Percentiles rank a stretch among this genome's conserved stretches.
These are phyloP conservation scores for Okapia johnstoni DNA, from an alignment of 2,113 vertebrate species.

Conservation along the genomic window DNA sequence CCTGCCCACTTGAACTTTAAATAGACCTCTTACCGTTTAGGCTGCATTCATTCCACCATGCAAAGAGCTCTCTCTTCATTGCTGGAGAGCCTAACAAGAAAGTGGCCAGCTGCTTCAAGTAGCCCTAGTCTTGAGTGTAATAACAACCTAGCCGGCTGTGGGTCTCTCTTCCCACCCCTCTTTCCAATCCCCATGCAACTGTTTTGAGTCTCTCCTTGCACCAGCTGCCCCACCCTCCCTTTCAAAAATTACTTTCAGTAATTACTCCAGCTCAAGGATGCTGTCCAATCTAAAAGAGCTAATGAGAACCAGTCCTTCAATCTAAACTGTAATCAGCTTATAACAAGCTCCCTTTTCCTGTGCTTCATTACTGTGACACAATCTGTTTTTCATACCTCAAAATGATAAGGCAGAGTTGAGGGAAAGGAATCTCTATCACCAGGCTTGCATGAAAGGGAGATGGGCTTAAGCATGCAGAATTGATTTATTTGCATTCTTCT, in stretches of 20 bases:
- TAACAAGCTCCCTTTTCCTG: slow-evolving; percentile 78
- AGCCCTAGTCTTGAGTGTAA: neutral
- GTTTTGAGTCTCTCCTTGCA: neutral
- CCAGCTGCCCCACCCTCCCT: slow-evolving; percentile 48
- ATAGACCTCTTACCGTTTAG: slow-evolving; percentile 11
- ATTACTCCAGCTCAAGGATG: slow-evolving; percentile 73
- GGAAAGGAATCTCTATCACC: slow-evolving; percentile 59
- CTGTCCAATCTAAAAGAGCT: slow-evolving; percentile 73
- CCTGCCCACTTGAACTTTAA: slow-evolving; percentile 64
- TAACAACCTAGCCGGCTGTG: neutral
- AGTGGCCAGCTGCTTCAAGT: neutral
- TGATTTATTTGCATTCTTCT: slow-evolving; percentile 82
- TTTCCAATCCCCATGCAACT: slow-evolving; percentile 13
- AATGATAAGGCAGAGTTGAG: slow-evolving; percentile 70
- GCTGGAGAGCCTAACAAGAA: slow-evolving; percentile 16
- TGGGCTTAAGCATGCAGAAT: slow-evolving; percentile 78
- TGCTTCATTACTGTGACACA: slow-evolving; percentile 79
- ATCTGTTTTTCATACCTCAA: slow-evolving; percentile 77
- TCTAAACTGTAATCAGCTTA: slow-evolving; percentile 77
- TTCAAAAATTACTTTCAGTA: slow-evolving; percentile 65
- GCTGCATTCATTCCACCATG: neutral
- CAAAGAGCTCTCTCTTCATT: neutral
- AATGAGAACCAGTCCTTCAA: slow-evolving; percentile 78
- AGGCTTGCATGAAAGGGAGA: slow-evolving; percentile 68
- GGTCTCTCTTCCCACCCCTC: neutral